Base-by-base conservation (phyloP, 2,797 vertebrate species). In the Semaprochilodus insignis region DNA sequence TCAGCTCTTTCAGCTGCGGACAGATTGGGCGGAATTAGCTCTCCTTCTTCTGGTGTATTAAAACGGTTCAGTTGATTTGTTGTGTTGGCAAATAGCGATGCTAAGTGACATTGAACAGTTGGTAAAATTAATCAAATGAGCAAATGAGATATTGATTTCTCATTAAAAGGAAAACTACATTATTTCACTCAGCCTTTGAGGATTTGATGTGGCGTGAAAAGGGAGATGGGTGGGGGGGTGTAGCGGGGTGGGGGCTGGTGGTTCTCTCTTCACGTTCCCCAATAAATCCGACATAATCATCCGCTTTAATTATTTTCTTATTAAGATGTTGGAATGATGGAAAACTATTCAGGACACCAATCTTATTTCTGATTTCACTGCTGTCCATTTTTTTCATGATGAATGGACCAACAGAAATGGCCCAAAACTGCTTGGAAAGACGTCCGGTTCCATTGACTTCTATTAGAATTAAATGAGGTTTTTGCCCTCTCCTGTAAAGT, bases 101-200 rank as follows among this genome's bases (percentile, higher is more conserved):
- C 59, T 62, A 54, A 55, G 16, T 77, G n/a, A 51, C 21, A 55
- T 77, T 80, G 57, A 34, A 57, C 36, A 80, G 70, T 85, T 69
- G 74, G 55, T 75, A 21, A 82, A 79, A 77, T 85, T 78, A 86
- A 86, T 81, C 83, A 87, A 69, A 67, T 69, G 65, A 48, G 73
- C 54, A 71, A 83, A 87, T 83, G 25, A 81, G 78, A 72, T 78
- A 88, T 81, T 81, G 85, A 86, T 82, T 81, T 83, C 55, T 66
- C 57, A 71, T 83, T 81, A 86, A 80, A 66, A 36, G 60, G 80
- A 81, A 81, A 76, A 75, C 27, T 73, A 23, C 27, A 44, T 80
- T 71, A 79, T 79, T 69, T 78, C 66, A 59, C 54, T 27, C 14
- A 6, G 54, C 36, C 66, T 40, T 23, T 21, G 31, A 6, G 16